Percentiles rank a stretch among this genome's conserved stretches.
These are phyloP conservation scores for Acanthopleura granulata DNA, from an alignment of 2,888 invertebrate species.

Conservation along the genomic window DNA sequence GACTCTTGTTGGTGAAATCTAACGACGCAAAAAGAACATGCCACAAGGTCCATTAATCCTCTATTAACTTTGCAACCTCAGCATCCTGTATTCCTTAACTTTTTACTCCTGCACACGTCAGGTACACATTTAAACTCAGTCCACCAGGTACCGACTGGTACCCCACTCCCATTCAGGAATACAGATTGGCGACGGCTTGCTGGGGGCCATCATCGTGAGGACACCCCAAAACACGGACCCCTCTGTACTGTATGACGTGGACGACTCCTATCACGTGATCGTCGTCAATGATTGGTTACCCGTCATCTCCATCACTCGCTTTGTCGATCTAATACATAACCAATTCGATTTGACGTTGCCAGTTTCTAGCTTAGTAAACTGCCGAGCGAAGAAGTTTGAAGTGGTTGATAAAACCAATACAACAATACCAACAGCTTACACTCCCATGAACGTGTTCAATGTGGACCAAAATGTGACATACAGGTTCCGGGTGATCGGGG, in stretches of 20 bases:
- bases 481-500: conserved; percentile 47
- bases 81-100: too few relatives aligned
- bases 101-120: conserved; percentile 13
- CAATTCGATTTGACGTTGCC: conserved; percentile 20
- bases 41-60: too few relatives aligned
- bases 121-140: conserved; percentile 43
- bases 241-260: conserved; percentile 84
- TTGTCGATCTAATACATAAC: conserved; percentile 40
- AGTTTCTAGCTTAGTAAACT: conserved; percentile 36
- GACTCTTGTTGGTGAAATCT: too few relatives aligned
- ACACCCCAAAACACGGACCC: conserved; percentile 30
- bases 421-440: conserved; percentile 26
- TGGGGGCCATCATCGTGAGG: conserved; percentile 47
- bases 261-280: conserved; percentile 88
- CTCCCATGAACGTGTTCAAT: conserved; percentile 43
- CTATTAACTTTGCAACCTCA: too few relatives aligned
- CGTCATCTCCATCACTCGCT: conserved; percentile 84
- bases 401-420: conserved; percentile 29
- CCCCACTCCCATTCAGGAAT: conserved; percentile 50
- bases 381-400: conserved; percentile 31
- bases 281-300: conserved; percentile 87
- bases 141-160: conserved; percentile 53
- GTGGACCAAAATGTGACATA: conserved; percentile 39
- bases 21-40: too few relatives aligned
- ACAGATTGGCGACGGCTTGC: conserved; percentile 45